A percentile compares a stretch with the other conserved stretches of the same genome.
phyloP scores from a whole-genome alignment of 2,797 vertebrate genomes.

The Anolis apletophallus region DNA sequence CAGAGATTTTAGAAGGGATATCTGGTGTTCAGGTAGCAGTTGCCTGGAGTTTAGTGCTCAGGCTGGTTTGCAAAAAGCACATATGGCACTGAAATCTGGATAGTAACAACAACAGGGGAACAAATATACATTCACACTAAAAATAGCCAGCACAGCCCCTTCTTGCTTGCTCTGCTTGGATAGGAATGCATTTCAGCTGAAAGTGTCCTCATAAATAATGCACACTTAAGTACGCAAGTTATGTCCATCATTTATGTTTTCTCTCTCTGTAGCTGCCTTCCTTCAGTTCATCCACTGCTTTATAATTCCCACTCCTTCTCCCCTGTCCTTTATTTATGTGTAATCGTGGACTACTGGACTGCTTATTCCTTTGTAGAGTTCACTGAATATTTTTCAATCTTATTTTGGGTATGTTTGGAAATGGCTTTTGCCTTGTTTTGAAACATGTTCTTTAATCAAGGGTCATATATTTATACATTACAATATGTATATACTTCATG shows the following conservation, averaged over 20 bases:
- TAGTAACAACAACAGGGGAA: slow-evolving; percentile 28
- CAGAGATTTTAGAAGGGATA: neutral
- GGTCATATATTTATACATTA: too few species aligned
- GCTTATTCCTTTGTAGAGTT: slow-evolving; percentile 7
- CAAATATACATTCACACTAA: slow-evolving; percentile 23
- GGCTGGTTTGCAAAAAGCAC: slow-evolving; percentile 31
- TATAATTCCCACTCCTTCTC: slow-evolving; percentile 25
- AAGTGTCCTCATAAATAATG: slow-evolving; percentile 70
- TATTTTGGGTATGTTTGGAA: neutral
- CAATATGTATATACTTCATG: too few species aligned
- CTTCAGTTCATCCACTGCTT: slow-evolving; percentile 20
- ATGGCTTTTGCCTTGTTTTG: neutral
- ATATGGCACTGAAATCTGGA: slow-evolving; percentile 35
- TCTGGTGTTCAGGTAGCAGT: neutral
- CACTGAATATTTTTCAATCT: neutral
- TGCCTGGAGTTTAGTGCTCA: neutral
- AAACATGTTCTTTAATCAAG: neutral
- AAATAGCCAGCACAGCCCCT: slow-evolving; percentile 47
- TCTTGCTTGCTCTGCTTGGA: slow-evolving; percentile 40
- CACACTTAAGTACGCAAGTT: slow-evolving; percentile 51
- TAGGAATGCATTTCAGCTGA: slow-evolving; percentile 64
- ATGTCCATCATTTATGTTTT: slow-evolving; percentile 68
- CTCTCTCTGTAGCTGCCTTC: slow-evolving; percentile 33
- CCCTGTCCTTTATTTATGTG: slow-evolving; percentile 36
- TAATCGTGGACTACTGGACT: neutral